Percentiles rank a stretch among this genome's conserved stretches.
Evolutionary conservation across 1,140 invertebrate genomes (phyloP).

Genomic region (Drosophila ogumai): DNA sequence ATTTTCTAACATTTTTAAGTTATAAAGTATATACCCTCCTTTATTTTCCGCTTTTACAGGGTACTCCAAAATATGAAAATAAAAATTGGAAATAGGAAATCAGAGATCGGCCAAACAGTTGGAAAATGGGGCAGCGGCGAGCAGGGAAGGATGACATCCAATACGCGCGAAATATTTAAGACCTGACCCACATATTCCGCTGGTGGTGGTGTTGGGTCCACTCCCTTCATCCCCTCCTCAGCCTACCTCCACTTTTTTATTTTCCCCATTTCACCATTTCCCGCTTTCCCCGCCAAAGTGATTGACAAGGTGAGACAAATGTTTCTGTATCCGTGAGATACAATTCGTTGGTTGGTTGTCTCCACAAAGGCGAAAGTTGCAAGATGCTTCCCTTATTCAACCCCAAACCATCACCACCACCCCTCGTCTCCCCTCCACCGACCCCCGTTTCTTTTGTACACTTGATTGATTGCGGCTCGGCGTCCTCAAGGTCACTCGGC

Average conservation of each 20-base stretch:
- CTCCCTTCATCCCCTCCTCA: not conserved
- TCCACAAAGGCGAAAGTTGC: conserved; percentile 40
- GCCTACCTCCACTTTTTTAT: not conserved
- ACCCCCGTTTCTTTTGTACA: conserved; percentile 23
- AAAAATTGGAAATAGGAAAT: conserved; percentile 38
- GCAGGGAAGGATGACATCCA: conserved; percentile 34
- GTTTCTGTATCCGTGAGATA: conserved; percentile 39
- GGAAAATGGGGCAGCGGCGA: conserved; percentile 21
- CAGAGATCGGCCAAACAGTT: conserved; percentile 30
- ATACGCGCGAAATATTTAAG: conserved; percentile 33
- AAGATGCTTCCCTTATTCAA: conserved; percentile 35
- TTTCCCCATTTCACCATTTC: not conserved
- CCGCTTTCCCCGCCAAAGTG: conserved; percentile 19
- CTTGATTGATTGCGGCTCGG: conserved; percentile 69
- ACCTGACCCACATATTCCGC: conserved; percentile 40
- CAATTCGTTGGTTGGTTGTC: conserved; percentile 29
- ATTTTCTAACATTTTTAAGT: not conserved
- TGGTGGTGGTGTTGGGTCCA: not conserved
- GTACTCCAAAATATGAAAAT: conserved; percentile 16
- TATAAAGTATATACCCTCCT: not conserved
- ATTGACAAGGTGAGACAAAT: conserved; percentile 67
- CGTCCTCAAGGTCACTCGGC: conserved; percentile 68
- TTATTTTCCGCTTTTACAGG: not conserved
- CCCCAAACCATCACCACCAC: not conserved
- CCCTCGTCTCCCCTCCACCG: not conserved